Evolutionary conservation across 2,888 invertebrate species (phyloP), one percentile per base, ranked within the genome.

Genomic region (Blera fallax): DNA sequence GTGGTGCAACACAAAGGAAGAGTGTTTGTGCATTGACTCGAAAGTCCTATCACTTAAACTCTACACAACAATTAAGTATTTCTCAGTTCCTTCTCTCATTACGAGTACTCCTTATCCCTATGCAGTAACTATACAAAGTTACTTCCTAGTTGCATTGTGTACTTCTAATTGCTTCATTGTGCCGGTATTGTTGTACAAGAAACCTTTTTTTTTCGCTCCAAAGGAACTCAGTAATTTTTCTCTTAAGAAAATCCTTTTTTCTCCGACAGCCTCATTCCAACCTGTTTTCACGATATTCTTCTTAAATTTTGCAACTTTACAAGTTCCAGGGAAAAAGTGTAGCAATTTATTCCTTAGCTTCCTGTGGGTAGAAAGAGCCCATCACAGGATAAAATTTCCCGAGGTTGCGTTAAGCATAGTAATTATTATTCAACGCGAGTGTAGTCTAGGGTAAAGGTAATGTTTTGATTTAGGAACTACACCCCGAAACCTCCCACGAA

Each of bases 91-190:
- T 32, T 34, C 18, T n/a, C 37, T 43, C 18, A 24, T 37, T 18
- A 50, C 3, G n/a, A n/a, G n/a, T n/a, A n/a, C 6, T 29, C 48
- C 18, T 6, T 24, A 34, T 27, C 10, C 43, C 18, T 62, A 29
- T 43, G 62, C 32, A 45, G 45, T 10, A 21, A 11, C n/a, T 34
- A 40, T 40, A 54, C 11, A 37, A 50, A 76, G 64, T 58, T 37
- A 69, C 60, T 84, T 79, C 67, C 73, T 58, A 48, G 14, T 60
- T 69, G 58, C 70, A 67, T 80, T 80, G 74, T 80, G 50, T 76
- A 40, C 60, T 70, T 52, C 58, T 76, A 85, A 80, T 80, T 85
- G 76, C 69, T 76, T 70, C 70, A 80, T 76, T 85, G 62, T 80
- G n/a, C 67, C 48, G 45, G 56, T n/a, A 52, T 40, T 56, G 14